Conservation (phyloP, 2,113 vertebrate species). For the Trematocara unimaculatum region DNA sequence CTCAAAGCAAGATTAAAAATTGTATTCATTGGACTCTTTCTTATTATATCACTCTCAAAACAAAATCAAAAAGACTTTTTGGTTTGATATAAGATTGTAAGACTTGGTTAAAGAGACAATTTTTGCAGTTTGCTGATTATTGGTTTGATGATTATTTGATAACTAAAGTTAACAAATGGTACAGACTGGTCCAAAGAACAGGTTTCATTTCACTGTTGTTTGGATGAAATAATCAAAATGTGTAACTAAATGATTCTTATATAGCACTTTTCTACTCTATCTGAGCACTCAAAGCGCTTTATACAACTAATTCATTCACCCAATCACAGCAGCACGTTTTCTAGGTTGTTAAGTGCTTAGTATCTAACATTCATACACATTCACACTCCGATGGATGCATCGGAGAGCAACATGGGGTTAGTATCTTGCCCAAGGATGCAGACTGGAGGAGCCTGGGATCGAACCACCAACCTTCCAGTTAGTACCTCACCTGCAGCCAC, state of each 20-base stretch:
- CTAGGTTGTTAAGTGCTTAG: not conserved
- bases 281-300: not conserved
- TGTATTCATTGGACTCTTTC: not conserved
- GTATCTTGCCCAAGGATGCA: not conserved
- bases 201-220: not conserved
- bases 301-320: not conserved
- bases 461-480: rapidly evolving
- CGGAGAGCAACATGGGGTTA: not conserved
- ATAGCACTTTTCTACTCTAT: not conserved
- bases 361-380: not conserved
- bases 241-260: not conserved
- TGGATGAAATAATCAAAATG: not conserved
- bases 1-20: not conserved
- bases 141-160: not conserved
- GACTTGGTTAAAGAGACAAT: not conserved
- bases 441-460: not conserved
- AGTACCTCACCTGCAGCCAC: not conserved
- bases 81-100: not conserved
- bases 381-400: not conserved
- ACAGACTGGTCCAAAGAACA: not conserved
- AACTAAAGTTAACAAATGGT: not conserved
- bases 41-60: not conserved
- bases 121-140: not conserved
- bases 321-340: rapidly evolving
- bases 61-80: not conserved